Evolutionary conservation across 2,888 invertebrate genomes (phyloP).

Genomic region (Xanthia togata): DNA sequence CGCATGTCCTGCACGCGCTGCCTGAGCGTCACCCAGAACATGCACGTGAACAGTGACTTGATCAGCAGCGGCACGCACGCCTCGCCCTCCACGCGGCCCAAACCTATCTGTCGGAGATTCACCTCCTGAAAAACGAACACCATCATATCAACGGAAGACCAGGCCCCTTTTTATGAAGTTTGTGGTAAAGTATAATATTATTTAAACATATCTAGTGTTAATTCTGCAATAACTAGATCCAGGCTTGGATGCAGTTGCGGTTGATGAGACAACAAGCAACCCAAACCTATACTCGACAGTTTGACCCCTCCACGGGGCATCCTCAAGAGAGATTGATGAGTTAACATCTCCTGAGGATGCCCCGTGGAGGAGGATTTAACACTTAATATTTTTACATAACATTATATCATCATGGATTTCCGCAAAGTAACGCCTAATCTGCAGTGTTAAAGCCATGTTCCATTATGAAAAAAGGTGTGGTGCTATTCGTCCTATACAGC

Average conservation of each 20-base stretch:
- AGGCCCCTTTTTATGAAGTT: not conserved
- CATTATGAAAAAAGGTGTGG: not conserved
- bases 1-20: slow-evolving; percentile 96
- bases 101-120: slow-evolving; percentile 95
- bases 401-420: not conserved
- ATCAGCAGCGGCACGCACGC: slow-evolving; percentile 94
- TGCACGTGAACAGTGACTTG: slow-evolving; percentile 96
- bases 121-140: slow-evolving; percentile 87
- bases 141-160: not conserved
- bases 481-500: not conserved
- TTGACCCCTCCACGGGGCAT: not conserved
- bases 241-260: not conserved
- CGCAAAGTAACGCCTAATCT: not conserved
- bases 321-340: not conserved
- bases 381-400: not conserved
- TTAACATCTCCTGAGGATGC: not conserved
- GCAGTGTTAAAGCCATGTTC: not conserved
- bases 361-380: not conserved
- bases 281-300: not conserved
- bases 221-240: not conserved
- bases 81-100: slow-evolving; percentile 91
- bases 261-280: not conserved
- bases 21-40: slow-evolving; percentile 98
- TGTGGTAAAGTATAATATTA: not conserved
- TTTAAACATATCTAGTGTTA: not conserved